Base-by-base conservation (phyloP, 2,888 invertebrate species). In the Acleris holmiana region DNA sequence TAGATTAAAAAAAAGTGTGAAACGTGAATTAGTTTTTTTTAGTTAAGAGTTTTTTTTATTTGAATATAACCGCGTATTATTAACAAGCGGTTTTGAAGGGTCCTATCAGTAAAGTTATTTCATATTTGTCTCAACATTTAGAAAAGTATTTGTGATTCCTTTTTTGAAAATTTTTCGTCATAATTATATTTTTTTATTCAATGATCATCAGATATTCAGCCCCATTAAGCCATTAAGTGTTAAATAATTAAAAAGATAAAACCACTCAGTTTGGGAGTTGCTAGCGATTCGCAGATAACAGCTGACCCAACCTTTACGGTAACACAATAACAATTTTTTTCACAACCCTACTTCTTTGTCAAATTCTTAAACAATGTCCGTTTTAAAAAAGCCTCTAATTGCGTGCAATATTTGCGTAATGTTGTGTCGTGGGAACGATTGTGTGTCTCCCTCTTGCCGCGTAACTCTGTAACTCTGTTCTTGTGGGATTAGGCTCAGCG, bases 381-480 rank as follows among this genome's bases (percentile, higher is more conserved):
- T 81, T 80, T 76, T 78, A 77, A 79, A 81, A 82, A 82, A 83
- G 78, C 74, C 71, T 74, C 75, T 86, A 87, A 88, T 88, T 85
- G 83, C 74, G 76, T 73, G 75, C 75, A 73, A 76, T 77, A 80
- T 83, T 88, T 88, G 85, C 88, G 89, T 84, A 88, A 89, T 81
- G 68, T 74, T 67, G 71, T 59, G 58, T 64, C 67, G 67, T 67
- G 67, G 50, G 67, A 67, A 64, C 59, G 54, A 68, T 65, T 63
- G 48, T 56, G 47, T 47, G 47, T 57, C 17, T 10, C 47, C 25
- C 25, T 25, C 8, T 54, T 10, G 41, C 64, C 23, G 59, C 64
- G 58, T 64, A 64, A 54, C 64, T 58, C 54, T 25, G 64, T 53
- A 53, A 53, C 53, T 23, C 25, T 40, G 61, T 77, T 80, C 77